Base-by-base conservation (phyloP, 2,797 vertebrate genomes). In the Gadopsis marmoratus region DNA sequence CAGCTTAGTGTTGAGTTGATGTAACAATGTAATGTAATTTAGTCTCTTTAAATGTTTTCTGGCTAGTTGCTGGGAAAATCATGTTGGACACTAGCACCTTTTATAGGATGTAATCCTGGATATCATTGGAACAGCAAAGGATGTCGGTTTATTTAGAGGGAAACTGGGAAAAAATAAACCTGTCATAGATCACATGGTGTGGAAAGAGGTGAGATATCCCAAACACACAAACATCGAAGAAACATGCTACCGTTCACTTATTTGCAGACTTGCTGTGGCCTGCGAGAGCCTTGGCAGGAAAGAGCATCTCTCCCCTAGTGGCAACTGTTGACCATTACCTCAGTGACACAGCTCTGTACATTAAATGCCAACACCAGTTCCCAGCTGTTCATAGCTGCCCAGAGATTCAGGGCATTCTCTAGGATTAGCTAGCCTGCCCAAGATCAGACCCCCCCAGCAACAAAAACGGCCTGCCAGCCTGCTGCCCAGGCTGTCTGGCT, bases 331-430 rank as follows among this genome's bases (percentile, higher is more conserved):
- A 72, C 83, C 74, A 80, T 87, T 85, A 84, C 78, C 71, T 87
- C 71, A 1, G 68, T 84, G 83, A 79, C 68, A 83, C 51, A 78
- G 59, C 74, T 77, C 67, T 14, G 26, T 83, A 78, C 76, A 88
- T 71, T 78, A 62, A 85, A 81, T 56, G 86, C 56, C 43, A 82
- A 84, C 73, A 66, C 65, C 65, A 83, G 21, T 35, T 62, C 51
- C 81, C 84, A 80, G 79, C 77, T 90, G 84, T 86, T 83, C 80
- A 76, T 83, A 73, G 72, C 75, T 79, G 63, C 53, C 63, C 71
- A 50, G 78, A 78, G 74, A 90, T 84, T 68, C 64, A 54, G 83
- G 45, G 66, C 66, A 75, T 87, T 89, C 77, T 84, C 56, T 63
- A 47, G 79, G 79, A 87, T 80, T 77, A 78, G 4, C 68, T 78